Evolutionary conservation across 2,113 vertebrate species (phyloP), one percentile per base, ranked within the genome.

Genomic region (Nycticryphes semicollaris): DNA sequence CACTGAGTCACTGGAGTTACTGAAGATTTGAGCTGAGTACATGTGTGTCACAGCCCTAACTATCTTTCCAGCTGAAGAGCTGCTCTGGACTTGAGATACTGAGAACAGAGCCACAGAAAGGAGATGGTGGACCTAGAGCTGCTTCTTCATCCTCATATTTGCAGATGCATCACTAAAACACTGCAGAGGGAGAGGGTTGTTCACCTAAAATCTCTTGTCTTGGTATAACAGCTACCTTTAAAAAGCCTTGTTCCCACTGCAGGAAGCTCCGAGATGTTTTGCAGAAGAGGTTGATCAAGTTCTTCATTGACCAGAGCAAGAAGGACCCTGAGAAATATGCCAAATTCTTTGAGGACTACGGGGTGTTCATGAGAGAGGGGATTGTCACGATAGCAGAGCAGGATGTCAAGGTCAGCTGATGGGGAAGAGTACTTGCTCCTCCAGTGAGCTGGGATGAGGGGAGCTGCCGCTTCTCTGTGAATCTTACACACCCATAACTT

Each of bases 331-430:
- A 99, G 97, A 99, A 99, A 93, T 99, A 99, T 20, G 97, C 95
- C 85, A 98, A 97, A 89, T 99, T 99, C 98, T 99, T 99, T 93
- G 99, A 99, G 78, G 99, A 99, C 62, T 99, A 99, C 0, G 98
- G 99, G 18, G 97, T 99, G 37, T 99, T 99, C 97, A 98, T 99
- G 98, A 97, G 99, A 89, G 99, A 99, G 92, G 99, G 99, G 57
- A 99, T 99, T n/a, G 98, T 99, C 92, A 99, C 99, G 4, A 98
- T 98, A 3, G 97, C 98, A 12, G 99, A 99, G 62, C 99, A 99
- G 96, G 98, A 99, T 12, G 98, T 99, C 93, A 99, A 99, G 99
- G 99, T 99, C 12, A 84, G 30, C 14, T 88, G 43, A 17, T 73
- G 57, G 51, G 70, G 84, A 80, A 24, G 72, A 56, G 24, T 30